Percentiles rank a stretch among this genome's conserved stretches.
Conservation (phyloP, 2,113 vertebrate species). For the Ctenodactylus gundi region DNA sequence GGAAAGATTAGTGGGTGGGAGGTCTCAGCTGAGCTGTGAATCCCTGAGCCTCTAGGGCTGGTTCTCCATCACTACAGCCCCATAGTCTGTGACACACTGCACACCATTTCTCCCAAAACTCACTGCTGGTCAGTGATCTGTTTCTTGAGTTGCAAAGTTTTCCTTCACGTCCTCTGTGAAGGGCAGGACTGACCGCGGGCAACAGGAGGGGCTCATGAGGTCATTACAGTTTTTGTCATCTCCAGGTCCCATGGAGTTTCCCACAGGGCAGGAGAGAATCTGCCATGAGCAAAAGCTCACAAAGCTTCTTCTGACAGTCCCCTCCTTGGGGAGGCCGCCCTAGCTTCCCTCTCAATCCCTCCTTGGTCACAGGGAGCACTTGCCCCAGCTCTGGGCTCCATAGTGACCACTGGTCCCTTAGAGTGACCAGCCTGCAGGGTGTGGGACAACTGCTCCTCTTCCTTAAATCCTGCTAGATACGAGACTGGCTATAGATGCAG, state of each 20-base stretch:
- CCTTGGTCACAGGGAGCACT: neutral
- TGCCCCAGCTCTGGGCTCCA: neutral
- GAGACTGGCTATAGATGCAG: neutral
- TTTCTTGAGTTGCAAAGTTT: neutral
- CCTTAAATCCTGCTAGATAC: neutral
- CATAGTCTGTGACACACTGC: rapidly evolving
- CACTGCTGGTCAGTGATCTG: neutral
- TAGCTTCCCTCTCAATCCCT: neutral
- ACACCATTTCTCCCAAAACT: neutral
- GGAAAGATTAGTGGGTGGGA: neutral
- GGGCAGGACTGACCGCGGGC: neutral
- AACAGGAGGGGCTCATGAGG: rapidly evolving
- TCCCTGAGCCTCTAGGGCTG: neutral
- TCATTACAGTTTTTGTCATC: neutral
- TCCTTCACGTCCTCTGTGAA: neutral
- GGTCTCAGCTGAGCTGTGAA: neutral
- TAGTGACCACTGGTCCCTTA: rapidly evolving
- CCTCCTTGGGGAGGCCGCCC: too few relatives aligned
- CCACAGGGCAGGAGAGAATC: neutral
- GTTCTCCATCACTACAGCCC: neutral
- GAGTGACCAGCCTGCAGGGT: neutral
- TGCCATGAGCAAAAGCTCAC: too few relatives aligned
- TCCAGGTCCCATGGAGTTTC: rapidly evolving
- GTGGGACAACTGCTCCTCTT: neutral
- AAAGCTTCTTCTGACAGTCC: neutral